A percentile compares a stretch with the other conserved stretches of the same genome.
Conservation (phyloP, 2,113 vertebrate species). For the Boleophthalmus pectinirostris region DNA sequence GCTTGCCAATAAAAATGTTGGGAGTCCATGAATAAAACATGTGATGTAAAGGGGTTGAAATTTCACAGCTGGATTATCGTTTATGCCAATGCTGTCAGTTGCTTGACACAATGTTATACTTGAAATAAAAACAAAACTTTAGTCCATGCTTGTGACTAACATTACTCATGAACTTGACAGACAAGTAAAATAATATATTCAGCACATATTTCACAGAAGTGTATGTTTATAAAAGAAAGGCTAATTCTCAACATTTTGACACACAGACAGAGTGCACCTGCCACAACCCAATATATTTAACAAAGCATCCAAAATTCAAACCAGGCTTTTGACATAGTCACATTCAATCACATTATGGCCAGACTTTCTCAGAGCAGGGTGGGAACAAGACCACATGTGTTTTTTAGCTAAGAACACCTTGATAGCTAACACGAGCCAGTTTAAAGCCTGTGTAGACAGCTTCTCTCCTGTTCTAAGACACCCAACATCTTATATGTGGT, state of each 20-base stretch:
- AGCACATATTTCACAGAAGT: neutral
- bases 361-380: conserved; percentile 18
- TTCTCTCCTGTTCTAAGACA: conserved; percentile 18
- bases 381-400: conserved; percentile 42
- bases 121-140: neutral
- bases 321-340: conserved; percentile 13
- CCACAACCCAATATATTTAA: neutral
- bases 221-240: neutral
- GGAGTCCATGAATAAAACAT: too few species aligned
- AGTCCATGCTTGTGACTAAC: neutral
- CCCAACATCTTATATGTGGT: conserved; percentile 26
- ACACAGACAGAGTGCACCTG: neutral
- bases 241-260: neutral
- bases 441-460: conserved; percentile 23
- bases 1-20: neutral
- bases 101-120: too few species aligned
- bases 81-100: neutral
- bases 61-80: neutral
- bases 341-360: conserved; percentile 7
- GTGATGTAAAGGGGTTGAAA: neutral
- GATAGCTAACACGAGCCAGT: conserved; percentile 47
- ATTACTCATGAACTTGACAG: neutral
- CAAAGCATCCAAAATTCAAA: conserved; percentile 17
- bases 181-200: neutral
- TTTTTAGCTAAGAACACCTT: conserved; percentile 47